These are phyloP conservation scores for Mesocentrotus franciscanus DNA, from an alignment of 53 echinoderm and acorn worm species.

Conservation along the genomic window DNA sequence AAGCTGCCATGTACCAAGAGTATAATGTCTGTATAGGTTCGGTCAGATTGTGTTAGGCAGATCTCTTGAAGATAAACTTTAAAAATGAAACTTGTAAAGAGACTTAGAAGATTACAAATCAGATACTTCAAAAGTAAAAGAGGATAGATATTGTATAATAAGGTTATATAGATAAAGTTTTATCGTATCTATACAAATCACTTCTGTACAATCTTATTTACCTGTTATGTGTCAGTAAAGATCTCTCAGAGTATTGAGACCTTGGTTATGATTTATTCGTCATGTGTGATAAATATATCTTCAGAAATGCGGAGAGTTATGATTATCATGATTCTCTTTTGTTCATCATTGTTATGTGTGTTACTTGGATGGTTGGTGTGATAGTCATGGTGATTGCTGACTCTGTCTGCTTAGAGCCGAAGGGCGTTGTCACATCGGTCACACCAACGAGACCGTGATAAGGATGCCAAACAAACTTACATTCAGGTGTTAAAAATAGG, in stretches of 20 bases:
- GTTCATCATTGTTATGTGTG: background rate
- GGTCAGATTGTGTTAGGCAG: background rate
- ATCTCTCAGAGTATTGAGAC: constrained; percentile 12
- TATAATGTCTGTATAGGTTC: background rate
- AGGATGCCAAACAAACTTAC: too few species aligned
- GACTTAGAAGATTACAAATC: background rate
- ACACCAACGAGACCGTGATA: too few species aligned
- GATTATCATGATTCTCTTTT: background rate
- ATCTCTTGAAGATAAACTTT: background rate
- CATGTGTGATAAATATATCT: constrained; percentile 43
- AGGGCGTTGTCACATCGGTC: too few species aligned
- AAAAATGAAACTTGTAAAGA: background rate
- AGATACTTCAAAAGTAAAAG: constrained; percentile 22
- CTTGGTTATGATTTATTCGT: constrained; percentile 13
- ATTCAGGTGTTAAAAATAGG: too few species aligned
- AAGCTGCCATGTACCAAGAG: too few species aligned
- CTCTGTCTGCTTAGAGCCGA: too few species aligned
- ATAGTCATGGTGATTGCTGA: too few species aligned
- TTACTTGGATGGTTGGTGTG: background rate
- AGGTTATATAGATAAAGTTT: constrained; percentile 53
- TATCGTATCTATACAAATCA: constrained; percentile 50
- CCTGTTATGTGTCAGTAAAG: constrained; percentile 16
- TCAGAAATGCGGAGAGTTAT: background rate
- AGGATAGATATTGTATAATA: constrained; percentile 45
- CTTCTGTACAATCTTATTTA: constrained; percentile 41